Base-by-base conservation (phyloP, 2,797 vertebrate genomes). In the Hafferia zeledoni region DNA sequence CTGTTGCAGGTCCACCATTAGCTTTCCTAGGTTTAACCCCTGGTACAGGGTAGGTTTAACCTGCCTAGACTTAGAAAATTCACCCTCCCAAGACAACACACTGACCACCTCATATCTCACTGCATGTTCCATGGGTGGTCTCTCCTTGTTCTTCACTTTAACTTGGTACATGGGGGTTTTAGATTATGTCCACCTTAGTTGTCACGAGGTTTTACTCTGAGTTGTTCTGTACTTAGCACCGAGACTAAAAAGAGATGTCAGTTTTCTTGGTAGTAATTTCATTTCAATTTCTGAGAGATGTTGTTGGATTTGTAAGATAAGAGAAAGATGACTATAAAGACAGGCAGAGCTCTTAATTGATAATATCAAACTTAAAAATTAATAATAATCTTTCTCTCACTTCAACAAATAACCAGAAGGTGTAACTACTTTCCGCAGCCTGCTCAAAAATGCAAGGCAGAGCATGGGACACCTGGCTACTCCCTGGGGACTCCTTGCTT, bases 91-190 rank as follows among this genome's bases (percentile, higher is more conserved):
- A 67, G 30, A n/a, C 20, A 46, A 19, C 8, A 18, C 16, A 47
- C 30, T 14, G 13, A 33, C 15, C 24, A 31, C 24, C 13, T 28
- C 46, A 25, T 20, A 50, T 22, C 50, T 75, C 27, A 16, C 14
- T 1, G 0, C 6, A 69, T 59, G 15, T 52, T 84, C 46, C 50
- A 46, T 41, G 37, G 33, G 13, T 41, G 3, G 3, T 49, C 0
- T 0, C 20, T 64, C 23, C 11, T 69, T 43, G 5, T 20, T 76
- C 50, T 60, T 65, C 39, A 13, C 7, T 57, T 61, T 41, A 52
- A 17, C 15, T 19, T 60, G 43, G 28, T 37, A 23, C 7, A 4
- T 0, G 1, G 49, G 71, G 24, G n/a, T 1, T 5, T 85, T 60
- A 44, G 17, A 49, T 60, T 18, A 3, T 1, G 4, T 24, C 31